phyloP scores from a whole-genome alignment of 2,113 vertebrate genomes.

The Eulemur macaco region DNA sequence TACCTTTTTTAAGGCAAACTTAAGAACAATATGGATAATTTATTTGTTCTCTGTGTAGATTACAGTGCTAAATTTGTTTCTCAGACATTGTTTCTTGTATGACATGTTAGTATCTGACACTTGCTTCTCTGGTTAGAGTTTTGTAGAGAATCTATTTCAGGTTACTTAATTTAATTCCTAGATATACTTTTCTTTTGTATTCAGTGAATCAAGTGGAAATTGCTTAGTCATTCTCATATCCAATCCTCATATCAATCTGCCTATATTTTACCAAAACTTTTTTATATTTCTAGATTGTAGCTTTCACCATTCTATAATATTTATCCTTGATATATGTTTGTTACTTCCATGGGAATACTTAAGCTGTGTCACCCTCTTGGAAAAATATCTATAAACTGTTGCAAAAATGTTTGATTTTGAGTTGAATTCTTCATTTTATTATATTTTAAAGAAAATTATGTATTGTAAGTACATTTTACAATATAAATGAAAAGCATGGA shows the following conservation, averaged over 20 bases:
- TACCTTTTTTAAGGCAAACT: not conserved
- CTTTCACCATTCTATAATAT: not conserved
- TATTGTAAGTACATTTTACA: not conserved
- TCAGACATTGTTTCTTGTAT: not conserved
- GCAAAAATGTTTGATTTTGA: not conserved
- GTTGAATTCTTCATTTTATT: not conserved
- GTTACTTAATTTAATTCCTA: not conserved
- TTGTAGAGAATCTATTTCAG: not conserved
- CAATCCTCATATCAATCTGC: not conserved
- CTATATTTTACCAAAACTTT: not conserved
- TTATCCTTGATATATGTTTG: not conserved
- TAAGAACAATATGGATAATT: not conserved
- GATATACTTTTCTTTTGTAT: not conserved
- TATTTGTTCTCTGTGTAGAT: not conserved
- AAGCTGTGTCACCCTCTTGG: not conserved
- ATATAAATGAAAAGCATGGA: not conserved
- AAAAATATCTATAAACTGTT: not conserved
- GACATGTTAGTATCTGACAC: not conserved
- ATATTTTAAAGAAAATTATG: not conserved
- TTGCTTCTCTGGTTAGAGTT: not conserved
- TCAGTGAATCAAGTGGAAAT: not conserved
- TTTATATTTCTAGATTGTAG: not conserved
- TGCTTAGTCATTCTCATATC: not conserved
- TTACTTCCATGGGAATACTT: not conserved
- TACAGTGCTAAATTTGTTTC: not conserved